These are phyloP conservation scores for Cactoblastis cactorum DNA, from an alignment of 2,888 invertebrate species.

Conservation along the genomic window DNA sequence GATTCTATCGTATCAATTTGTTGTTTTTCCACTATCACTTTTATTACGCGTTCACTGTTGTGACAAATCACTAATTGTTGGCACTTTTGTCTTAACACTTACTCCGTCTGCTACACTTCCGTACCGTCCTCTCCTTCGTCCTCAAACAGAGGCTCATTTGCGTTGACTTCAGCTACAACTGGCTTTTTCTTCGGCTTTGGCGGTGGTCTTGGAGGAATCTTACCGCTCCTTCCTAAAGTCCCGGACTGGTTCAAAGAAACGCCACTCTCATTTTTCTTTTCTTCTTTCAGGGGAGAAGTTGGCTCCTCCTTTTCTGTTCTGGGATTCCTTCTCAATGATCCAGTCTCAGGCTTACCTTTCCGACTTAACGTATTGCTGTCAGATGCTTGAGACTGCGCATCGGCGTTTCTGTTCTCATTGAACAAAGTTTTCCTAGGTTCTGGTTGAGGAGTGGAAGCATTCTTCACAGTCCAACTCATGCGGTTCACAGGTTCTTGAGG, in stretches of 20 bases:
- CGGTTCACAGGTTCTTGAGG: constrained; percentile 71
- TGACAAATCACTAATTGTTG: constrained; percentile 60
- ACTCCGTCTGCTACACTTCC: constrained; percentile 83
- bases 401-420: constrained; percentile 52
- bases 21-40: constrained; percentile 39
- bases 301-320: constrained; percentile 53
- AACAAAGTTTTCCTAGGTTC: constrained; percentile 66
- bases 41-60: neutral
- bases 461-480: constrained; percentile 75
- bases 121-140: constrained; percentile 94
- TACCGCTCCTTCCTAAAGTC: constrained; percentile 75
- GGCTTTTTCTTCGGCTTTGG: constrained; percentile 90
- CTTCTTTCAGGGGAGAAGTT: constrained; percentile 62
- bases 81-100: constrained; percentile 59
- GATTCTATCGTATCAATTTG: constrained; percentile 41
- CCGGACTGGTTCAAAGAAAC: constrained; percentile 61
- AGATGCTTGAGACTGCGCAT: constrained; percentile 50
- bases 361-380: constrained; percentile 62
- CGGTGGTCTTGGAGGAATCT: constrained; percentile 90
- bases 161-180: constrained; percentile 74
- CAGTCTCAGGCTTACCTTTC: constrained; percentile 77
- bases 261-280: constrained; percentile 56
- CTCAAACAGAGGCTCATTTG: constrained; percentile 88
- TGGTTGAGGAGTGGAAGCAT: constrained; percentile 67
- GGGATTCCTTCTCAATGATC: constrained; percentile 62